Percentiles rank a stretch among this genome's conserved stretches.
phyloP scores from a whole-genome alignment of 2,113 vertebrate genomes.

The Lagopus leucura region DNA sequence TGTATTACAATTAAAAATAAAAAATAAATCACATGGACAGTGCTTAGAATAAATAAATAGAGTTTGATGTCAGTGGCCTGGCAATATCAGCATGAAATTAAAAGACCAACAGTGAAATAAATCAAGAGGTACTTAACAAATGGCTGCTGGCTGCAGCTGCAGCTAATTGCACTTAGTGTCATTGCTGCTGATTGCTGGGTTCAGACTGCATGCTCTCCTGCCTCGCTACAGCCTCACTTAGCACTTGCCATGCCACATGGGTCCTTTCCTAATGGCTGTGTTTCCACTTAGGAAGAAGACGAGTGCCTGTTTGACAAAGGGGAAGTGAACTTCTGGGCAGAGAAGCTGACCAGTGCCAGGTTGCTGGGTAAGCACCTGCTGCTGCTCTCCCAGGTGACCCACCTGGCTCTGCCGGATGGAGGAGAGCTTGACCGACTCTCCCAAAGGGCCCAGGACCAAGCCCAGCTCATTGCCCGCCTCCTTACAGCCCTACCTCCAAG shows the following conservation, averaged over 20 bases:
- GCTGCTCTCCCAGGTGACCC: constrained; percentile 53
- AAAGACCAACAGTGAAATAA: not conserved
- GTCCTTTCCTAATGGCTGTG: not conserved
- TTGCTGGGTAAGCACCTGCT: constrained; percentile 82
- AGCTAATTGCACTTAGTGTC: not conserved
- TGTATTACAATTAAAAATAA: not conserved
- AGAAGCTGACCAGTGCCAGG: constrained; percentile 84
- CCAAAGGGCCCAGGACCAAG: constrained; percentile 60
- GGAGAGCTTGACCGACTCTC: constrained; percentile 62
- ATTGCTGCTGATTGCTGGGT: not conserved
- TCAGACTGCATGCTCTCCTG: not conserved
- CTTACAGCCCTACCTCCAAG: constrained; percentile 78
- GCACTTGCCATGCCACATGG: not conserved
- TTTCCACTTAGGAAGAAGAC: constrained; percentile 82
- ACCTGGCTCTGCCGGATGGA: not conserved
- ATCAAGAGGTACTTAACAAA: not conserved
- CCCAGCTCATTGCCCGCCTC: constrained; percentile 45
- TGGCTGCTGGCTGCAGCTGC: not conserved
- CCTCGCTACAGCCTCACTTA: not conserved
- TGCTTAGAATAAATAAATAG: not conserved
- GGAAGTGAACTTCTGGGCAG: constrained; percentile 93
- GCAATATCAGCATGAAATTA: not conserved
- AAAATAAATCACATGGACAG: not conserved
- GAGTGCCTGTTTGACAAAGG: constrained; percentile 93
- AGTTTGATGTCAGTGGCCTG: not conserved